These are phyloP conservation scores for Tauraco erythrolophus DNA, from an alignment of 2,113 vertebrate species.

Conservation along the genomic window DNA sequence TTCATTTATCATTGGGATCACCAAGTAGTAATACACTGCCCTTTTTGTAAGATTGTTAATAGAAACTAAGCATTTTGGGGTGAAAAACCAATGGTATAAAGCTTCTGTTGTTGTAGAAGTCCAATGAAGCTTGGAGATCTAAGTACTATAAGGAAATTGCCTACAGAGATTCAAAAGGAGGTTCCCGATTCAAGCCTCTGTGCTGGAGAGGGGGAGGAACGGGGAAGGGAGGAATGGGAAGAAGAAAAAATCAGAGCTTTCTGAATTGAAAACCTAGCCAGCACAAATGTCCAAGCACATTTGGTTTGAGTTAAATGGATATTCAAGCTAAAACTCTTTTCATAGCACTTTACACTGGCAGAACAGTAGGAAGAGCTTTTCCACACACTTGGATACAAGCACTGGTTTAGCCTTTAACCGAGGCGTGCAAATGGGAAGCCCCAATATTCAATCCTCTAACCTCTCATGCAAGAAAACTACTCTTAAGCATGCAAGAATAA, in stretches of 20 bases:
- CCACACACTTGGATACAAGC: background rate
- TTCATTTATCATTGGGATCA: constrained; percentile 63
- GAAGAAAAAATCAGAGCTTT: background rate
- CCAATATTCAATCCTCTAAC: background rate
- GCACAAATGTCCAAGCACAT: background rate
- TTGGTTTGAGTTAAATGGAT: background rate
- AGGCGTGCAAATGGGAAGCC: background rate
- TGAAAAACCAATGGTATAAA: constrained; percentile 7
- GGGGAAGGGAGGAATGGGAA: background rate
- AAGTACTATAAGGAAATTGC: constrained; percentile 4
- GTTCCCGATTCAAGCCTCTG: background rate
- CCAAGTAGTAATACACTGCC: constrained; percentile 19
- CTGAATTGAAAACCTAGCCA: background rate
- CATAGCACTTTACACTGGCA: background rate
- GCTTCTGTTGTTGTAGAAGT: constrained; percentile 5
- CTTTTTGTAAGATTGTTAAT: constrained; percentile 59
- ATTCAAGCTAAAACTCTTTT: background rate
- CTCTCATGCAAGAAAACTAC: background rate
- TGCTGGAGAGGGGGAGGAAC: background rate
- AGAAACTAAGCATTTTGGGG: constrained; percentile 50
- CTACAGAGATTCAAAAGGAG: background rate
- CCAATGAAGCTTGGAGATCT: background rate
- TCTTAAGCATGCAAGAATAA: background rate
- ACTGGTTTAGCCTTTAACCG: background rate
- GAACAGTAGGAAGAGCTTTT: background rate